phyloP scores from a whole-genome alignment of 2,888 invertebrate species.

The Stomorhina lunata region DNA sequence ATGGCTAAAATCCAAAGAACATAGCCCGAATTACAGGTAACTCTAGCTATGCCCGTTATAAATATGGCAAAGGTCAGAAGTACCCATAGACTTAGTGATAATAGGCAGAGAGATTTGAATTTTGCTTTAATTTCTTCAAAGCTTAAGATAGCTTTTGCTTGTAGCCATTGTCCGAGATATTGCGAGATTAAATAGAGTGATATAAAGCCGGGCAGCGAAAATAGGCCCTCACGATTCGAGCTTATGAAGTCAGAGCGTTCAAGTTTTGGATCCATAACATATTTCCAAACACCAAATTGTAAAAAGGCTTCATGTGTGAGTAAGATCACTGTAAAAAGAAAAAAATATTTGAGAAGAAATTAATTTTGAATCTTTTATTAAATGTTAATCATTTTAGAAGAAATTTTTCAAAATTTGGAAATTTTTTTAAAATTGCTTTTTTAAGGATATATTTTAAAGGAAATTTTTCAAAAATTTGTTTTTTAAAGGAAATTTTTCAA shows the following conservation, averaged over 20 bases:
- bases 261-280: conserved; percentile 83
- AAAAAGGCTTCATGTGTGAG: conserved; percentile 85
- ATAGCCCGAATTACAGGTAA: conserved; percentile 91
- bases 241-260: conserved; percentile 84
- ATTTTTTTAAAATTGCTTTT: too few relatives aligned
- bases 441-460: too few relatives aligned
- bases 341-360: too few relatives aligned
- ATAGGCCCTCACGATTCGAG: conserved; percentile 95
- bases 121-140: conserved; percentile 70
- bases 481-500: too few relatives aligned
- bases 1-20: conserved; percentile 87
- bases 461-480: too few relatives aligned
- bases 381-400: too few relatives aligned
- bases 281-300: conserved; percentile 84
- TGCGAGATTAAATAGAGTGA: conserved; percentile 90
- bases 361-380: too few relatives aligned
- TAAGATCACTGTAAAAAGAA: conserved; percentile 81
- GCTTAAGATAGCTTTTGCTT: conserved; percentile 72
- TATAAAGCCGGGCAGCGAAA: conserved; percentile 91
- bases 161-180: conserved; percentile 82
- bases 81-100: conserved; percentile 78
- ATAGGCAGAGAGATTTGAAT: conserved; percentile 68
- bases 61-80: conserved; percentile 80
- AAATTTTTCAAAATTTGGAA: too few relatives aligned
- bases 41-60: conserved; percentile 85